These are phyloP conservation scores for Pseudolycoriella hygida DNA, from an alignment of 2,888 invertebrate genomes.

Conservation along the genomic window DNA sequence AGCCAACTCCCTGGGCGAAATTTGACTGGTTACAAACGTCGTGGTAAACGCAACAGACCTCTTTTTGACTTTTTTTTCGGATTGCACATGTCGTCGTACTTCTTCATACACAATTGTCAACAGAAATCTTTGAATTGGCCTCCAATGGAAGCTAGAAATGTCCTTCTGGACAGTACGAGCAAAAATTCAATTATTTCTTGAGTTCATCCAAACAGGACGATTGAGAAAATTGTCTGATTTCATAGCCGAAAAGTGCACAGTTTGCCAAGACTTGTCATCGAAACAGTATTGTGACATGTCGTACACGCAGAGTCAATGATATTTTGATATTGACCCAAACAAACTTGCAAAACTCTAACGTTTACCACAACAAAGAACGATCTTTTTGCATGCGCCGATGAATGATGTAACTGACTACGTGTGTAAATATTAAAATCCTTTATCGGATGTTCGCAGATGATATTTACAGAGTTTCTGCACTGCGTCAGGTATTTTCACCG, in stretches of 20 bases:
- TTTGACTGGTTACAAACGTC: slow-evolving; percentile 52
- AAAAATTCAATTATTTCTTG: slow-evolving; percentile 70
- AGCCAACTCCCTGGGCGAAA: too few species aligned
- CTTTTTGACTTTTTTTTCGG: slow-evolving; percentile 23
- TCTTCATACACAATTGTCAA: slow-evolving; percentile 34
- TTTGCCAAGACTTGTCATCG: slow-evolving; percentile 67
- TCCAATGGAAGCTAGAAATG: slow-evolving; percentile 74
- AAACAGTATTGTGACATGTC: slow-evolving; percentile 61
- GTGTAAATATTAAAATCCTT: slow-evolving; percentile 35
- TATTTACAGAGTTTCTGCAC: slow-evolving; percentile 24
- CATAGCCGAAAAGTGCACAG: slow-evolving; percentile 81
- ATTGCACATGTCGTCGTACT: slow-evolving; percentile 26
- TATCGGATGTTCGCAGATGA: slow-evolving; percentile 26
- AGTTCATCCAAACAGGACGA: slow-evolving; percentile 72
- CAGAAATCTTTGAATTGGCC: slow-evolving; percentile 72
- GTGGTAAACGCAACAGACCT: too few species aligned
- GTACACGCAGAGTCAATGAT: slow-evolving; percentile 59
- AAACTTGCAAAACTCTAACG: slow-evolving; percentile 82
- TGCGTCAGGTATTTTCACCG: too few species aligned
- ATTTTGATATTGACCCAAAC: slow-evolving; percentile 64
- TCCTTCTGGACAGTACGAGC: slow-evolving; percentile 87
- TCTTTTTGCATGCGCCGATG: slow-evolving; percentile 32
- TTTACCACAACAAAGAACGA: slow-evolving; percentile 69
- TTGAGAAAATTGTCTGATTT: slow-evolving; percentile 83
- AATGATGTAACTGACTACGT: slow-evolving; percentile 34